Evolutionary conservation across 2,888 invertebrate species (phyloP), one percentile per base, ranked within the genome.

Genomic region (Corbicula japonica): DNA sequence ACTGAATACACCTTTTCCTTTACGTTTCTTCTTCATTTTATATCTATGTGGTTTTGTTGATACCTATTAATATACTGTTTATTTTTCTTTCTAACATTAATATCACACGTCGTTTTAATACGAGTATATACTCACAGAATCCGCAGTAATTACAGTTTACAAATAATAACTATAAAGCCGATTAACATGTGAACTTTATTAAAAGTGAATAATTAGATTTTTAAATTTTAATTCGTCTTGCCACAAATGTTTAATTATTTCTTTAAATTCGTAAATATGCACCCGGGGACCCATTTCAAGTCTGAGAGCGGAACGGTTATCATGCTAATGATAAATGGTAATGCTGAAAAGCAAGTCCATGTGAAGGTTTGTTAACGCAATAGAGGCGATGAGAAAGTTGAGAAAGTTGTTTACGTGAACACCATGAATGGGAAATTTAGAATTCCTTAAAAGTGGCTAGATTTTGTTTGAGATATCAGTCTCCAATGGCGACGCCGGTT

Each of bases 281-380:
- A 66, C 66, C 35, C 35, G 23, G 38, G 54, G 30, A 66, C 66
- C 66, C 41, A 32, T 54, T 66, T 66, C 41, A 66, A 26, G 28
- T 26, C 34, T 28, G 12, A n/a, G 38, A 66, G n/a, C 66, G 52
- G 28, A 26, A 38, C 30, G 28, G 38, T 66, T 66, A 18, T 66
- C 66, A 66, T 66, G 66, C 30, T 54, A 66, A 66, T 66, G 38
- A 65, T 41, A n/a, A n/a, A n/a, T n/a, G n/a, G n/a, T n/a, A n/a
- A n/a, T n/a, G n/a, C n/a, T n/a, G n/a, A n/a, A n/a, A n/a, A n/a
- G n/a, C n/a, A n/a, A n/a, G n/a, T n/a, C n/a, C n/a, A n/a, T n/a
- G n/a, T n/a, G n/a, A n/a, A n/a, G n/a, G n/a, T n/a, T n/a, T n/a
- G n/a, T n/a, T n/a, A n/a, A n/a, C n/a, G n/a, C n/a, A n/a, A n/a